Base-by-base conservation (phyloP, 2,797 vertebrate genomes). In the Catostomus latipinnis region DNA sequence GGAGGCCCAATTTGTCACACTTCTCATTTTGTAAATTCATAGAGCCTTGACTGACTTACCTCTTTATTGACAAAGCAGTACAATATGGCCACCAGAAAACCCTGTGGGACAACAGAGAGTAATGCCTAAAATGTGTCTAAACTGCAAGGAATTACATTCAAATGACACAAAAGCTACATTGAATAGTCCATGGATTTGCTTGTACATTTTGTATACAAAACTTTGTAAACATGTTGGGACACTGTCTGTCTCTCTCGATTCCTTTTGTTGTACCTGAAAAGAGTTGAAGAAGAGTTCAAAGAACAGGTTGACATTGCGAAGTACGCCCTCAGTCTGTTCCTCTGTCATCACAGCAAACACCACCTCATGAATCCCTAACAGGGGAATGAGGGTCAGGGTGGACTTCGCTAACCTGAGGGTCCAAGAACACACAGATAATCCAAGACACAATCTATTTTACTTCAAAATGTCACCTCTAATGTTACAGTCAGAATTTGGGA, bases 51-150 rank as follows among this genome's bases (percentile, higher is more conserved):
- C 22, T 34, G 34, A 34, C 94, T 93, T 90, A 97, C 96, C 96
- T 97, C 96, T 45, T 92, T 96, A 90, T 97, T 97, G 88, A 96
- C 88, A 86, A 96, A 97, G 86, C 96, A 97, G 90, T 97, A 97
- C 53, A 97, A 89, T 88, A 96, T 82, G 70, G 96, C 95, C 82
- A 97, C 96, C 90, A 97, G 91, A 87, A 96, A 92, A 43, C 96
- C 96, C 96, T 97, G 88, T 74, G 84, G 91, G 73, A 34, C 22
- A 22, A 5, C 49, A 82, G 8, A 34, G 34, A 34, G 4, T 34
- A 34, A 34, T 34, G 34, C 4, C 34, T 34, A 34, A 34, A 34
- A 34, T 34, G 34, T 34, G 34, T 34, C 2, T 18, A 18, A 34
- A 4, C 34, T 34, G 34, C 34, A 34, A 34, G 34, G 34, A 34